Conservation (phyloP, 2,113 vertebrate species). For the Calidris pygmaea region DNA sequence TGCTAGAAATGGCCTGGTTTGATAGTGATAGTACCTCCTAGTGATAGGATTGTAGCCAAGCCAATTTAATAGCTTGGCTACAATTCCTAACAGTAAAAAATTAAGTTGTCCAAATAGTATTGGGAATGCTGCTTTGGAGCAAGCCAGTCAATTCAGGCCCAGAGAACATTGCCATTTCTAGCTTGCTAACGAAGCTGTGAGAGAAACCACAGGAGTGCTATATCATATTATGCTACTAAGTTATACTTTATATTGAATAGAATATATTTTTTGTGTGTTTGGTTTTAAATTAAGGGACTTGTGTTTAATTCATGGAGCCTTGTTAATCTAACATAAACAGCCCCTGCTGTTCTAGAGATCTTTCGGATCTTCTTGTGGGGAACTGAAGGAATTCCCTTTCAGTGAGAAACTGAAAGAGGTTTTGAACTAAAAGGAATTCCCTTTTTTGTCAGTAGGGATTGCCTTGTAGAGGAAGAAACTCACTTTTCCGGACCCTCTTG, state of each 20-base stretch:
- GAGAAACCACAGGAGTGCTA: background rate
- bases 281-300: background rate
- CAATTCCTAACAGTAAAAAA: background rate
- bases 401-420: background rate
- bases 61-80: background rate
- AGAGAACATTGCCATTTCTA: background rate
- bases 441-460: background rate
- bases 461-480: fast-evolving
- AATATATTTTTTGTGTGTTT: background rate
- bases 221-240: background rate
- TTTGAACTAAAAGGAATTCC: background rate
- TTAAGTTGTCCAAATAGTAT: background rate
- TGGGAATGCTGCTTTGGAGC: background rate
- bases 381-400: background rate
- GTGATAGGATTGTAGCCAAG: no score
- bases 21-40: no score
- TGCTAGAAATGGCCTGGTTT: background rate
- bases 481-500: background rate
- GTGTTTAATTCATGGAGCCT: background rate
- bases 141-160: background rate
- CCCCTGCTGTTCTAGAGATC: background rate
- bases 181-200: background rate
- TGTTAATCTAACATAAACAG: background rate
- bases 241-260: background rate
- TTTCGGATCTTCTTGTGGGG: background rate